Evolutionary conservation across 2,888 invertebrate species (phyloP), one percentile per base, ranked within the genome.

Genomic region (Brachypterus glaber): DNA sequence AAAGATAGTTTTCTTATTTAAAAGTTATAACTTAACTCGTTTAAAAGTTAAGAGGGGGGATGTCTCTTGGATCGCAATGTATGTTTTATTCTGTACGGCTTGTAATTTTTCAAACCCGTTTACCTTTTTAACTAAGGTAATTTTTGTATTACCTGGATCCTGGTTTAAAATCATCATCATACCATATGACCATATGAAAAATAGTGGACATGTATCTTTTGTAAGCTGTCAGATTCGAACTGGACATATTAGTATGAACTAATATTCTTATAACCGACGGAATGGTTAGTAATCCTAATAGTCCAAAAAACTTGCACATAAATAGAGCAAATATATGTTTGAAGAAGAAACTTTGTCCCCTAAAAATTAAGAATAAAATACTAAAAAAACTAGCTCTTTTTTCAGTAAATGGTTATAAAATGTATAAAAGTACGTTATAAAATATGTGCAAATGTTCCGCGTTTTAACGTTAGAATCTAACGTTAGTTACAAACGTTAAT

Each of bases 161-260:
- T 2, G 76, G 74, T 47, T 74, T 73, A 18, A 84, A 72, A 35
- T 82, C 77, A 17, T 76, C 66, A 40, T 76, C 73, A 59, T 90
- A 88, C 92, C 92, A 93, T 3, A 77, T 63, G 11, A 76, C 62
- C 40, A 82, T 78, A 55, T 91, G 88, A 3, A 81, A 69, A 27
- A 86, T 67, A 0, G 92, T 92, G 4, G 81, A 75, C 5, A 86
- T 63, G 59, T 92, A 92, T 50, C 92, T 70, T 43, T 71, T 74
- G 62, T 86, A 86, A 0, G 88, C 80, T 1, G 76, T 72, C 32
- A 69, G 63, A 1, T 72, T 63, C 2, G 75, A 77, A 34, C 74
- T 72, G 16, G 87, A 86, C 54, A 79, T 77, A 16, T 76, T 72
- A 0, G 90, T 85, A 48, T 77, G 75, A 2, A 79, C 66, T 4